Evolutionary conservation across 2,113 vertebrate genomes (phyloP), one percentile per base, ranked within the genome.

Genomic region (Rissa tridactyla): DNA sequence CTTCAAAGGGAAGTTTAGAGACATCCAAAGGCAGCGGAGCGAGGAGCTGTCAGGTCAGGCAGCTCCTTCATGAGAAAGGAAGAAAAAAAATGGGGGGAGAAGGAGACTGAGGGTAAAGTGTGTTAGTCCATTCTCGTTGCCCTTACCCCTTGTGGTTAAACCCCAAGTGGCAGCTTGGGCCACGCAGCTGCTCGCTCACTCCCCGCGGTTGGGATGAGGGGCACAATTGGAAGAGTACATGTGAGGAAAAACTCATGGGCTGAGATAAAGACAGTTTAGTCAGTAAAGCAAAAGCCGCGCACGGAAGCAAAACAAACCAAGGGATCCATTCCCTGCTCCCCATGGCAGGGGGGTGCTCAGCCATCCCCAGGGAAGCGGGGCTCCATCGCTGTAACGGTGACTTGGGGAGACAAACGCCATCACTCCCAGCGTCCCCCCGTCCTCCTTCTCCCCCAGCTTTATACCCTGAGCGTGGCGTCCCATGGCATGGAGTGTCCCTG

Each of bases 1-100:
- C 88, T 94, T 97, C 95, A 89, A 87, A 97, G 94, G 88, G 19
- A 89, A 69, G 61, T 30, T 82, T 60, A 46, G 70, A 96, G 88
- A 54, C 77, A 85, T 86, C 89, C 80, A 62, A 96, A 91, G 62
- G 91, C 88, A 87, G 54, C 54, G 80, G 65, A 86, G 61, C 1
- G 13, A 64, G 34, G 30, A 92, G 72, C 57, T 84, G 72, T 81
- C 60, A 75, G 57, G 47, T 73, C 68, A 88, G 75, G 68, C 29
- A 70, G 60, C n/a, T 92, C 29, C 64, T 34, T 75, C 55, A 76
- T 13, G 23, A 82, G 77, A 57, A 26, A 71, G 18, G n/a, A 91
- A 91, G 6, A 10, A 22, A 81, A 92, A 82, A 71, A 49, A 13
- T 38, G 5, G 17, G 17, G 18, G 49, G 75, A 73, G 78, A 72